Evolutionary conservation across 2,888 invertebrate species (phyloP), one percentile per base, ranked within the genome.

Genomic region (Platycheirus albimanus): DNA sequence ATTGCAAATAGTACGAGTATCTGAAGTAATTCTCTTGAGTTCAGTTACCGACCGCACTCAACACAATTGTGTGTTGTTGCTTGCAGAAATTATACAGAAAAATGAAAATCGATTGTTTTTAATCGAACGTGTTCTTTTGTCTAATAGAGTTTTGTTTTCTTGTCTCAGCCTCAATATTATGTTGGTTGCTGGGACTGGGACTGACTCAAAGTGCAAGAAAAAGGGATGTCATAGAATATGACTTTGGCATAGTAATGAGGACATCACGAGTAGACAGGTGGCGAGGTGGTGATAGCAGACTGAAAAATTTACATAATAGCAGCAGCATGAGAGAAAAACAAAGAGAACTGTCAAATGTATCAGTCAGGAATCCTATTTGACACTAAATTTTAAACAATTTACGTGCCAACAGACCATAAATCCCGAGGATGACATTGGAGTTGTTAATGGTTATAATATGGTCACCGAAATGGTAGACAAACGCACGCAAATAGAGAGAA

Each of bases 231-330:
- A 58, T 11, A 24, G 64, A 70, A 56, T 79, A 79, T 83, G 78
- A 69, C 72, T 69, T 30, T 19, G 30, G 83, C 67, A 83, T 83
- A 74, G 64, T 54, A 83, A 83, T 83, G 72, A 83, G 83, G 30
- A n/a, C 11, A 15, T 5, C 11, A 19, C n/a, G 1, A 33, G 15
- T 41, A 51, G 81, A 64, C 72, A 83, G 77, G 81, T 83, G 77
- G 61, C 15, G n/a, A n/a, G 5, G 20, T 20, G 83, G 67, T 64
- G 66, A 54, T 67, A 54, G 47, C 67, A 67, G 71, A 64, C 63
- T 70, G 49, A 49, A 51, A 78, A 83, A 78, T 83, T 78, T 47
- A 72, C 83, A 83, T 83, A 83, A 78, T 77, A 67, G 54, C 81
- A 61, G 74, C 69, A 63, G 3, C 19, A 3, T 19, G 8, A n/a